These are phyloP conservation scores for Podarcis raffonei DNA, from an alignment of 2,113 vertebrate species.

Conservation along the genomic window DNA sequence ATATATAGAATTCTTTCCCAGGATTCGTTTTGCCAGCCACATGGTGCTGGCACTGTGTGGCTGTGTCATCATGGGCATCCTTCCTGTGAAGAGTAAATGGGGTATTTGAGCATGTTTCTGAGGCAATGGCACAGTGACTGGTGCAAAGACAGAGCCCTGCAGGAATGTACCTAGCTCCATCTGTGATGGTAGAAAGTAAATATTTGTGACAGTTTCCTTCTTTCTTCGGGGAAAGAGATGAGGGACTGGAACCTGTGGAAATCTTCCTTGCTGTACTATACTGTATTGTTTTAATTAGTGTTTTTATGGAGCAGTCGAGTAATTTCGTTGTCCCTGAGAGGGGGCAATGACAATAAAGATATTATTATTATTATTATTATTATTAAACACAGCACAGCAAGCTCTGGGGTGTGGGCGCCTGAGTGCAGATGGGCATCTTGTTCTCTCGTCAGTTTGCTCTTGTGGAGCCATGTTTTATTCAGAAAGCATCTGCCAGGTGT, in stretches of 20 bases:
- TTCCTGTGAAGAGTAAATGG: not conserved
- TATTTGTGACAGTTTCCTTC: conserved; percentile 37
- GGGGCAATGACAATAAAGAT: too few species aligned
- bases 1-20: not conserved
- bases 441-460: conserved; percentile 27
- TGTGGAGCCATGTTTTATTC: not conserved
- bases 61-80: not conserved
- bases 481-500: not conserved
- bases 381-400: not conserved
- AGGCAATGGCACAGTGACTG: not conserved
- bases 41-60: not conserved
- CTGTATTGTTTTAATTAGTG: too few species aligned
- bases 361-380: too few species aligned
- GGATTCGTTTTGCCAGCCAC: not conserved
- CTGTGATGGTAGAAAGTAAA: not conserved
- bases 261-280: too few species aligned
- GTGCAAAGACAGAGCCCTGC: not conserved
- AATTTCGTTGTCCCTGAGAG: too few species aligned
- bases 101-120: not conserved
- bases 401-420: not conserved
- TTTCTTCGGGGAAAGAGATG: conserved; percentile 8
- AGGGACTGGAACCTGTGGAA: not conserved
- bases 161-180: not conserved
- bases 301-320: too few species aligned
- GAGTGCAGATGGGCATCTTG: not conserved